These are phyloP conservation scores for Bombyx mori DNA, from an alignment of 1,140 invertebrate genomes.

Conservation along the genomic window DNA sequence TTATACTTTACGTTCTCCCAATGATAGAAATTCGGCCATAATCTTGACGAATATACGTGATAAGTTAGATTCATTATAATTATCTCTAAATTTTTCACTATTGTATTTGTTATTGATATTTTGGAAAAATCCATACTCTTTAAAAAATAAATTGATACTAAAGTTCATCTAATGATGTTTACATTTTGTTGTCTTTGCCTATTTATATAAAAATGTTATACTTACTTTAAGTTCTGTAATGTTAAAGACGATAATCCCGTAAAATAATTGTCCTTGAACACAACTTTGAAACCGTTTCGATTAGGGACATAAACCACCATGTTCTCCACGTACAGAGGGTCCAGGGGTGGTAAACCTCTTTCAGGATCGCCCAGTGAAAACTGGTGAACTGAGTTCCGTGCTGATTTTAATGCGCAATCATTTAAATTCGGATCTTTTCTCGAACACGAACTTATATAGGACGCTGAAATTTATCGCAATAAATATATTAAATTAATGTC, in stretches of 20 bases:
- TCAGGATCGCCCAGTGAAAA: conserved; percentile 29
- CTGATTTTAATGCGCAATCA: conserved; percentile 35
- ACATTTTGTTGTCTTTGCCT: too few species aligned
- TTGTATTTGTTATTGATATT: too few species aligned
- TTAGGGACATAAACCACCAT: conserved; percentile 35
- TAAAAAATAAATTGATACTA: too few species aligned
- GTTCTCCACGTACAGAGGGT: conserved; percentile 31
- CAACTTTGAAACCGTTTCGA: conserved; percentile 32
- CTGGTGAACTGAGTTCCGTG: conserved; percentile 22
- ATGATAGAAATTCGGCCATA: too few species aligned
- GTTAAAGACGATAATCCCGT: conserved; percentile 25
- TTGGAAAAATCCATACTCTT: too few species aligned
- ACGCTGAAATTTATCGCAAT: conserved; percentile 14
- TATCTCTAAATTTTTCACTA: too few species aligned
- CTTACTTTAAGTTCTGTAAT: conserved; percentile 30
- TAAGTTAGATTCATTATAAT: too few species aligned
- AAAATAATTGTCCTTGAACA: conserved; percentile 35
- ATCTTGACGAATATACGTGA: too few species aligned
- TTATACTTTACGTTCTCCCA: too few species aligned
- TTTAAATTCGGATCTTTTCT: conserved; percentile 37
- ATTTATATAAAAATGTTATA: background rate
- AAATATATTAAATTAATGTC: too few species aligned
- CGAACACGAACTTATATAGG: conserved; percentile 36
- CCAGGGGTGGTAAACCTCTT: conserved; percentile 26
- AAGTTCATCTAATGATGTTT: too few species aligned